These are phyloP conservation scores for Melanogrammus aeglefinus DNA, from an alignment of 2,797 vertebrate genomes.

Conservation along the genomic window DNA sequence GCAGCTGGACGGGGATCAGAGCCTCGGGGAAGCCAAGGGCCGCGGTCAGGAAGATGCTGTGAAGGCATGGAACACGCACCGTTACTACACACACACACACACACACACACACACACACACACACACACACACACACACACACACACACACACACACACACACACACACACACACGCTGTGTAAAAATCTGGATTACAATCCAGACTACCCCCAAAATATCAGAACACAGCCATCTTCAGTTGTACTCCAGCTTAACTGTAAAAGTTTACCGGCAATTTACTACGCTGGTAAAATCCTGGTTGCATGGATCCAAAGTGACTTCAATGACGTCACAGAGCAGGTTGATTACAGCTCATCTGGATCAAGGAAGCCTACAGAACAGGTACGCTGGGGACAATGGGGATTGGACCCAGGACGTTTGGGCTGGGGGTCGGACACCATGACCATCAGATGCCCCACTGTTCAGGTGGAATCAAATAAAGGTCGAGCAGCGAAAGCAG, in stretches of 20 bases:
- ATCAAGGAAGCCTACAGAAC: not conserved
- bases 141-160: not conserved
- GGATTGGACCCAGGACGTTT: not conserved
- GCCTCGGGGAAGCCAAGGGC: slow-evolving; percentile 98
- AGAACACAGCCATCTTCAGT: not conserved
- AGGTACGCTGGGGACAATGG: not conserved
- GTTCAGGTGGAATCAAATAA: not conserved
- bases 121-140: not conserved
- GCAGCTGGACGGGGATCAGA: slow-evolving; percentile 94
- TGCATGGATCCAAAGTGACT: too few relatives aligned
- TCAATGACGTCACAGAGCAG: too few relatives aligned
- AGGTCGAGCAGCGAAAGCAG: not conserved
- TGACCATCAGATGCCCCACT: not conserved
- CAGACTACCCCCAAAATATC: not conserved
- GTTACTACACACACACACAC: not conserved
- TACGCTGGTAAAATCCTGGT: not conserved
- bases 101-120: not conserved
- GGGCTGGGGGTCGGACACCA: not conserved
- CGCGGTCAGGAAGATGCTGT: slow-evolving; percentile 96
- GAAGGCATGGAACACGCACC: not conserved
- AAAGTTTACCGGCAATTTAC: not conserved
- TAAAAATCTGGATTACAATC: not conserved
- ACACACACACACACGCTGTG: not conserved
- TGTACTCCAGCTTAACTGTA: not conserved
- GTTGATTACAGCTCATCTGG: not conserved